Conservation (phyloP, 2,888 invertebrate genomes). For the Melanotus villosus region DNA sequence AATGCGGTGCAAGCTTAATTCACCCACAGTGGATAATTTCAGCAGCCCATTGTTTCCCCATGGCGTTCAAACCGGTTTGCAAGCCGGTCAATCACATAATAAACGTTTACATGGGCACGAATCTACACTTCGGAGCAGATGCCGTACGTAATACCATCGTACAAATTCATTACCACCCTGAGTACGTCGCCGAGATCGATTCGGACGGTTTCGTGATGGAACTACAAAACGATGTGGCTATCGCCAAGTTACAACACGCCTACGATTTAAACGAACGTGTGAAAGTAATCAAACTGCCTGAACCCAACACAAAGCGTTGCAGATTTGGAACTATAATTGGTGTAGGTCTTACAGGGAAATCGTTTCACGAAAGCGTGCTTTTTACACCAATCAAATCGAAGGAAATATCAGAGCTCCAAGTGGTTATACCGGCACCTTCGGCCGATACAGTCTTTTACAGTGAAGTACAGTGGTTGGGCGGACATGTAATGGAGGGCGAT, state of each 20-base stretch:
- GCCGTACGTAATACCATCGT: no score
- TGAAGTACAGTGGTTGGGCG: neutral
- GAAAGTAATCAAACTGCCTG: neutral
- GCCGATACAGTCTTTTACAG: neutral
- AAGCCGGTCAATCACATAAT: no score
- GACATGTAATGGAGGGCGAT: neutral
- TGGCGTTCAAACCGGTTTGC: no score
- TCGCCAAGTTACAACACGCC: neutral
- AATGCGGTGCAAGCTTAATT: neutral
- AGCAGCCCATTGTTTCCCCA: neutral
- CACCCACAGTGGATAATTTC: neutral
- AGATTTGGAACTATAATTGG: neutral
- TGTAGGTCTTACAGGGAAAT: neutral
- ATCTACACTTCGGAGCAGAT: no score
- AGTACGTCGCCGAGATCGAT: neutral
- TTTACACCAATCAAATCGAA: no score
- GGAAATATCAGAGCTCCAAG: no score
- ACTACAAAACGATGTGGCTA: neutral
- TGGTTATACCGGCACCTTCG: neutral
- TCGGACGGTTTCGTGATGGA: no score
- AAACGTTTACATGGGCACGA: no score
- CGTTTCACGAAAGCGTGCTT: no score
- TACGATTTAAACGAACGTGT: neutral
- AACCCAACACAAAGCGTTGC: neutral
- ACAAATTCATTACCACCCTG: no score